Evolutionary conservation across 2,888 invertebrate genomes (phyloP), one percentile per base, ranked within the genome.

Genomic region (Caenorhabditis sp.): DNA sequence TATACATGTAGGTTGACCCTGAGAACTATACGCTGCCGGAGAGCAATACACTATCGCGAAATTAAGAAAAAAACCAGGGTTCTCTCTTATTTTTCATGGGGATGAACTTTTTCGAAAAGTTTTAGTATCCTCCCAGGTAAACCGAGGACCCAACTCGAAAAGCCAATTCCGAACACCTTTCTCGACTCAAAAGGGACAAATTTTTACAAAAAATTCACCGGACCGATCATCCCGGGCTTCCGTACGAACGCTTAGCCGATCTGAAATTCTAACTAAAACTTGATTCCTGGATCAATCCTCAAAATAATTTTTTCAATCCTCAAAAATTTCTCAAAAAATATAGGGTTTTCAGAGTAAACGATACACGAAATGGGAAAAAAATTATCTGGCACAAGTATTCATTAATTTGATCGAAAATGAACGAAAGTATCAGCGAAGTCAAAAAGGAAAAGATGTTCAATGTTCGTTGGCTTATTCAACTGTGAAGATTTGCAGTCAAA

Each of bases 311-410:
- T 26, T 60, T 26, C 6, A n/a, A n/a, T n/a, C n/a, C n/a, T n/a
- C n/a, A n/a, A n/a, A n/a, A n/a, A n/a, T n/a, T n/a, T n/a, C n/a
- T n/a, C n/a, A n/a, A n/a, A n/a, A n/a, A n/a, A n/a, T n/a, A n/a
- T n/a, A n/a, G n/a, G n/a, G n/a, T 59, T 66, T 68, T 4, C 63
- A 78, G 78, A 76, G 69, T 51, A 54, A 58, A n/a, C 43, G 68
- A 43, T 69, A 77, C 54, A 79, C 72, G 51, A 43, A 72, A 58
- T 81, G 81, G 81, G 81, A 81, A 60, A 68, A 70, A 24, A 76
- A 76, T 60, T 81, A 70, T 61, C 43, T 81, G 58, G 77, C 79
- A 2, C 76, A 81, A 63, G 70, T 81, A 17, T 76, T 67, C 36
- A 53, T 64, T 0, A 64, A 58, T 62, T 59, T 76, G 4, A 19